Percentiles rank a stretch among this genome's conserved stretches.
Conservation (phyloP, 2,113 vertebrate genomes). For the Orycteropus afer region DNA sequence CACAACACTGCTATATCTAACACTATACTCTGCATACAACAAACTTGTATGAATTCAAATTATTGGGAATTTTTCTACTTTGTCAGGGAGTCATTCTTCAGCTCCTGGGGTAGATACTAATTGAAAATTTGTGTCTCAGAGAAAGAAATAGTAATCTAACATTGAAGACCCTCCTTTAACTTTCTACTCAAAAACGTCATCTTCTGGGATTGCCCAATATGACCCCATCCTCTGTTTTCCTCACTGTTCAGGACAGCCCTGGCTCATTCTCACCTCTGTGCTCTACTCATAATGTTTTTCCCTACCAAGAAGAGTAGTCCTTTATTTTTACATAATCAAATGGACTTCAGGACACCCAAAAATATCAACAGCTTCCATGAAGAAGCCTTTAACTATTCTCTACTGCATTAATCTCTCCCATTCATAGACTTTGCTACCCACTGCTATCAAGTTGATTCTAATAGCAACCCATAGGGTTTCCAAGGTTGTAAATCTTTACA, state of each 20-base stretch:
- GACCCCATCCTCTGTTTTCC: not conserved
- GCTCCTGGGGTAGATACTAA: not conserved
- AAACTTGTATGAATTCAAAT: not conserved
- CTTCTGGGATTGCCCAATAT: not conserved
- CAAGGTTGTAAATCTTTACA: no score
- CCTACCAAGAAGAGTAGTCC: not conserved
- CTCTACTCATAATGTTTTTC: not conserved
- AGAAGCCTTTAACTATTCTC: not conserved
- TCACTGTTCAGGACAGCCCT: not conserved
- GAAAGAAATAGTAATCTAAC: not conserved
- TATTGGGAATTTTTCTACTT: not conserved
- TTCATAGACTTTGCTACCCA: not conserved
- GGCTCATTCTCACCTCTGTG: not conserved
- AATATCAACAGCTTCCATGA: not conserved
- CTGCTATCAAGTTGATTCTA: no score
- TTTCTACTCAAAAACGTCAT: not conserved
- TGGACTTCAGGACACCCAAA: not conserved
- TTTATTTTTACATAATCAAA: constrained; percentile 32
- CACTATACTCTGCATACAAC: not conserved
- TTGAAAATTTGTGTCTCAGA: constrained; percentile 14
- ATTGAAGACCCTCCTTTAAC: not conserved
- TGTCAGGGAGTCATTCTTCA: not conserved
- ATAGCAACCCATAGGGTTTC: no score
- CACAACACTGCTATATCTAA: not conserved
- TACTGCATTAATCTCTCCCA: not conserved